Conservation (phyloP, 2,113 vertebrate genomes). For the Procavia capensis region DNA sequence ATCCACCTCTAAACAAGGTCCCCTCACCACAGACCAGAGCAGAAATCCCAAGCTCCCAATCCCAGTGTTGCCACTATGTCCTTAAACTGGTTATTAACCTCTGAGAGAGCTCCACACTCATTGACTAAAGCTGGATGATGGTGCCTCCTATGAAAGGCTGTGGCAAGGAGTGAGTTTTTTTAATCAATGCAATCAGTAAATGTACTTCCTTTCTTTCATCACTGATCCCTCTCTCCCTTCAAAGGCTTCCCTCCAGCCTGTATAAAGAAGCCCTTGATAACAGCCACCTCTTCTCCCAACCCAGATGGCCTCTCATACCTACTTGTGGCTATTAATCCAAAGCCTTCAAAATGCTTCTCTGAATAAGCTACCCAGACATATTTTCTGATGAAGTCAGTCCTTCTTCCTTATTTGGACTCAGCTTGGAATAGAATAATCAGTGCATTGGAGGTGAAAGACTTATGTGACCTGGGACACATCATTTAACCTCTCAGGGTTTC, state of each 20-base stretch:
- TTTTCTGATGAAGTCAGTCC: not conserved
- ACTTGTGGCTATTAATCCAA: not conserved
- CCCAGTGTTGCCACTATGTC: not conserved
- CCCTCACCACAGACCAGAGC: not conserved
- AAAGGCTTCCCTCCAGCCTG: not conserved
- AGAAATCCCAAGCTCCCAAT: not conserved
- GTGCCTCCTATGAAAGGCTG: not conserved
- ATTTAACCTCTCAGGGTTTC: not conserved
- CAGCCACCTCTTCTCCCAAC: not conserved
- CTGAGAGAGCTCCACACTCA: not conserved
- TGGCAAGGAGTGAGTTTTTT: not conserved
- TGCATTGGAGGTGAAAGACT: not conserved
- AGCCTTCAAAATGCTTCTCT: not conserved
- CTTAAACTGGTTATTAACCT: not conserved
- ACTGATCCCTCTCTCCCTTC: not conserved
- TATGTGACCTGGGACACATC: not conserved
- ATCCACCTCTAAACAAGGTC: not conserved
- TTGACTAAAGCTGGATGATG: not conserved
- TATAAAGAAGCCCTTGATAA: fast-evolving
- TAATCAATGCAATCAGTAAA: not conserved
- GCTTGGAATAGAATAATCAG: not conserved
- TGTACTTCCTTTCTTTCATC: not conserved
- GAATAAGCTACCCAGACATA: not conserved
- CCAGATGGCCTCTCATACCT: fast-evolving
- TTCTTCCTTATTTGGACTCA: not conserved